Evolutionary conservation across 2,888 invertebrate genomes (phyloP).

Genomic region (Trissoscelio sp.): DNA sequence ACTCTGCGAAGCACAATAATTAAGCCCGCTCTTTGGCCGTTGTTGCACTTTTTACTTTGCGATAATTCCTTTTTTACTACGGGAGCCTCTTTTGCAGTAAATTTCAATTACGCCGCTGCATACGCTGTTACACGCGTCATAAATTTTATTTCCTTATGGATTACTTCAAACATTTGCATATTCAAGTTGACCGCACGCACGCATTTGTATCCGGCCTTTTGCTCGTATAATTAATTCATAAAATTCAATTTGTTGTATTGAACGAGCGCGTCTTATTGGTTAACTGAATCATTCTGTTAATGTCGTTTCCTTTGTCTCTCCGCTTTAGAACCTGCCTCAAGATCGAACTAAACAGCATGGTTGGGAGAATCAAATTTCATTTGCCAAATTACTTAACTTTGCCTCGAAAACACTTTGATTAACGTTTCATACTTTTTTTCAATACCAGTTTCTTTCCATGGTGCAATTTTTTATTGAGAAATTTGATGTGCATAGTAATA

Average conservation of each 20-base stretch:
- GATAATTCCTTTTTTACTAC: conserved; percentile 63
- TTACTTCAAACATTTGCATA: conserved; percentile 53
- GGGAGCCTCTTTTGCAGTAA: conserved; percentile 60
- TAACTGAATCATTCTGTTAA: conserved; percentile 35
- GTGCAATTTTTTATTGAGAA: conserved; percentile 7
- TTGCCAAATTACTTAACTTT: conserved; percentile 43
- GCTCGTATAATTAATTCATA: conserved; percentile 8
- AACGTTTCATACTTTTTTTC: conserved; percentile 32
- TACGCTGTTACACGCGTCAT: conserved; percentile 58
- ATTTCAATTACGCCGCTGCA: conserved; percentile 66
- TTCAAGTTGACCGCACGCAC: conserved; percentile 37
- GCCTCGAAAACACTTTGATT: conserved; percentile 40
- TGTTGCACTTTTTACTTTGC: conserved; percentile 67
- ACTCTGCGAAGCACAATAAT: conserved; percentile 67
- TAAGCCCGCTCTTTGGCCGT: conserved; percentile 68
- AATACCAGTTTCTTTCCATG: conserved; percentile 10
- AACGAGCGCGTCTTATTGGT: conserved; percentile 17
- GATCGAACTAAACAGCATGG: conserved; percentile 28
- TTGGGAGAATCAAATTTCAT: conserved; percentile 34
- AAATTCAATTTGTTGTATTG: conserved; percentile 19
- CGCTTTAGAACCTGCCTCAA: conserved; percentile 2
- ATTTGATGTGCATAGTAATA: no score
- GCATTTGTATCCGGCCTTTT: neutral
- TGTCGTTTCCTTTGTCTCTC: conserved; percentile 31
- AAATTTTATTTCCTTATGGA: conserved; percentile 63